These are phyloP conservation scores for Australoheros facetus DNA, from an alignment of 2,797 vertebrate genomes.

Conservation along the genomic window DNA sequence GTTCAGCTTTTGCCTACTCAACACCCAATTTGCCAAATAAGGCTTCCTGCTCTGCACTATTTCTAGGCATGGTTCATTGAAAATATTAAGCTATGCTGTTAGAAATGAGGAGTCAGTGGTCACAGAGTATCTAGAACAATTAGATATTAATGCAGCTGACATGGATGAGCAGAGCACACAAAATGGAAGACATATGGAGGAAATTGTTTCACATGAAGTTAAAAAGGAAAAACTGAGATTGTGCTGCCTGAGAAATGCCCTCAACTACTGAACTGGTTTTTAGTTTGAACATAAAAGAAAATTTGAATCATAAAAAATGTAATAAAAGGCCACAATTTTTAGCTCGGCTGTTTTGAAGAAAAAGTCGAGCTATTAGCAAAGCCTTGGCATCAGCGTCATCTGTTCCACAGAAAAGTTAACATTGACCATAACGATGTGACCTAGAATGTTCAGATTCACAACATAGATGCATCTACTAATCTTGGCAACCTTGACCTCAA, in stretches of 20 bases:
- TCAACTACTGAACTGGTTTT: not conserved
- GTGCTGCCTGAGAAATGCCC: too few relatives aligned
- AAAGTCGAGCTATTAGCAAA: too few relatives aligned
- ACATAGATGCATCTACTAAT: too few relatives aligned
- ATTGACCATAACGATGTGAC: too few relatives aligned
- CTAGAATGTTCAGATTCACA: too few relatives aligned
- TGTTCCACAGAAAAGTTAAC: too few relatives aligned
- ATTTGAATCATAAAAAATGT: not conserved
- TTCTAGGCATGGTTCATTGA: not conserved
- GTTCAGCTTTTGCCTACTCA: not conserved
- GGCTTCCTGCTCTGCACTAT: not conserved
- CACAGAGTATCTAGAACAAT: not conserved
- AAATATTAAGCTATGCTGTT: not conserved
- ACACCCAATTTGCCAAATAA: not conserved
- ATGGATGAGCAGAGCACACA: not conserved
- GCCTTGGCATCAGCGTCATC: too few relatives aligned
- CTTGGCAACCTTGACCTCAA: too few relatives aligned
- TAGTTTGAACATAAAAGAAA: not conserved
- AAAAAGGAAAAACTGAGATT: too few relatives aligned
- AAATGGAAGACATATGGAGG: not conserved
- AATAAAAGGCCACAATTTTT: not conserved
- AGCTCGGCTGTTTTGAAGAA: too few relatives aligned
- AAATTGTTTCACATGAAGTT: not conserved
- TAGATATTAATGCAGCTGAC: not conserved
- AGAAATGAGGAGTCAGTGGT: not conserved